Base-by-base conservation (phyloP, 2,888 invertebrate species). In the Scelioninae gen. 2 region DNA sequence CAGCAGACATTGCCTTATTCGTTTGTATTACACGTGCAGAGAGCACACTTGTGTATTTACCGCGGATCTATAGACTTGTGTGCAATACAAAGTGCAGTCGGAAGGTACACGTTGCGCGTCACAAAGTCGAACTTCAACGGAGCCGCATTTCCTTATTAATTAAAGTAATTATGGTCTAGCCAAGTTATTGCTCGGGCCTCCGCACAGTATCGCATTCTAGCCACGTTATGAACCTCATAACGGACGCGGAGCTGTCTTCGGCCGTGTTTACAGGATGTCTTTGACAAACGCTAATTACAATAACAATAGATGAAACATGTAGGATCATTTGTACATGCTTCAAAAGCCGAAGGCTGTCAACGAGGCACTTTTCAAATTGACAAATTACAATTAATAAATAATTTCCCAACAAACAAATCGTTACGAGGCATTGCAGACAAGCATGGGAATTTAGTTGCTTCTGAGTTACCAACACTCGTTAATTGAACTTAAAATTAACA, bases 121-220 rank as follows among this genome's bases (percentile, higher is more conserved):
- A 79, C 81, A 81, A 82, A 82, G 81, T 83, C 77, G 80, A 80
- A 80, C 82, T 82, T 80, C 79, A 81, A 80, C 80, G 82, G 81
- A 81, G 79, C 80, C 79, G 78, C 81, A 79, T 80, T 82, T 81
- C 81, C 82, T 83, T 81, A 83, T 84, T 83, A 83, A 84, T 83
- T 83, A 81, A 83, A 82, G 81, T 82, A 83, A 84, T 83, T 82
- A 81, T 80, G 80, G 76, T 77, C 79, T 76, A 78, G 79, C 78
- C 81, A 79, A 83, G 81, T 83, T 83, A 82, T 82, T 81, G 80
- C 81, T 77, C 73, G 76, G 76, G 61, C 69, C 69, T 74, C 65
- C 65, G 69, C 68, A 63, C 57, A 61, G 65, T 70, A 72, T 73
- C 70, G 67, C 70, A 75, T 67, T 67, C 73, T 70, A 64, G 58